Percentiles rank a stretch among this genome's conserved stretches.
Conservation (phyloP, 2,113 vertebrate genomes). For the Burhinus bistriatus region DNA sequence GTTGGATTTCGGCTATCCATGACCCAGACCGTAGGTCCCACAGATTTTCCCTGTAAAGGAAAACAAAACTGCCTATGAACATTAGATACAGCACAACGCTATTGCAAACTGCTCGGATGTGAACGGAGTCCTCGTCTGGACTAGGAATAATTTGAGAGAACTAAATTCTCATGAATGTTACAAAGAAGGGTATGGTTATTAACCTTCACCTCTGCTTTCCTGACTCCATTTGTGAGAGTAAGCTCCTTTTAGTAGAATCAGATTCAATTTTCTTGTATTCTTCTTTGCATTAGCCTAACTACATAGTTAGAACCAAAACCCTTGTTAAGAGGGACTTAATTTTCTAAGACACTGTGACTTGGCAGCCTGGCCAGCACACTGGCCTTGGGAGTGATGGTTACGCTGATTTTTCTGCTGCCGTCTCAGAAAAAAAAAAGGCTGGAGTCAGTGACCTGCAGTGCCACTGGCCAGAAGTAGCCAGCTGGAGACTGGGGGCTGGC, state of each 20-base stretch:
- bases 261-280: neutral
- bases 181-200: neutral
- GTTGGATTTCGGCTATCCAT: neutral
- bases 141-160: neutral
- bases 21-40: neutral
- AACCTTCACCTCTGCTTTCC: neutral
- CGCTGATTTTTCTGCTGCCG: neutral
- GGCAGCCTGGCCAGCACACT: neutral
- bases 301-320: neutral
- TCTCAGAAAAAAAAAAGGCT: neutral
- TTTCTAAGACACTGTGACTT: constrained; percentile 12
- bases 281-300: neutral
- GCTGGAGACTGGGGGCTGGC: neutral
- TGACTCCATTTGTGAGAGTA: neutral
- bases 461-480: neutral
- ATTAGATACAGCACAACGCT: neutral
- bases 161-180: neutral
- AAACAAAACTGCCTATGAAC: neutral
- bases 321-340: neutral
- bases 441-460: neutral
- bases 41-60: neutral
- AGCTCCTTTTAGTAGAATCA: constrained; percentile 15
- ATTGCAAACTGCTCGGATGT: neutral
- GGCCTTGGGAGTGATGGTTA: neutral
- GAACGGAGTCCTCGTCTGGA: neutral